These are phyloP conservation scores for Tachina grossa DNA, from an alignment of 2,888 invertebrate genomes.

Conservation along the genomic window DNA sequence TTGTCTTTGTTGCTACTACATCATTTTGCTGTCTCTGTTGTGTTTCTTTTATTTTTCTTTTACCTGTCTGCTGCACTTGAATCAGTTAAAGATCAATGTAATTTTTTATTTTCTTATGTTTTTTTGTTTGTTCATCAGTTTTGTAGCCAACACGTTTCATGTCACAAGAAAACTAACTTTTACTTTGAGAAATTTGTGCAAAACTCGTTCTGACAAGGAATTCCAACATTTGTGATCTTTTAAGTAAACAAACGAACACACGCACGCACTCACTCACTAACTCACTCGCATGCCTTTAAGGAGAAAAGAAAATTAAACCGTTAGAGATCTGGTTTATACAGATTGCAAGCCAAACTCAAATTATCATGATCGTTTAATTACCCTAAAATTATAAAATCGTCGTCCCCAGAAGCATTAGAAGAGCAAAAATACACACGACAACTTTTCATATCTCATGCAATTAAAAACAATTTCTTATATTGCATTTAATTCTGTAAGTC, in stretches of 20 bases:
- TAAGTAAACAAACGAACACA: constrained; percentile 22
- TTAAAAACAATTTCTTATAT: constrained; percentile 44
- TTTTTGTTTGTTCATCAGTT: constrained; percentile 13
- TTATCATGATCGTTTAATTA: constrained; percentile 70
- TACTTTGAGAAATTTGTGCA: constrained; percentile 68
- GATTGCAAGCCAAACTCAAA: constrained; percentile 55
- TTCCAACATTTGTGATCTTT: constrained; percentile 54
- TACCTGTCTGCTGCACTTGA: constrained; percentile 58
- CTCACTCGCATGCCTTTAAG: neutral
- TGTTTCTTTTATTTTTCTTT: neutral
- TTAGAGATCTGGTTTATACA: constrained; percentile 61
- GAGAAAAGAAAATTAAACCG: constrained; percentile 52
- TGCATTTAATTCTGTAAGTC: neutral
- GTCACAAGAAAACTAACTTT: constrained; percentile 67
- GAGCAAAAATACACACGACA: constrained; percentile 17
- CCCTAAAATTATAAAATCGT: constrained; percentile 63
- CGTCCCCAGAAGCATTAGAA: constrained; percentile 23
- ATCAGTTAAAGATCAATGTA: constrained; percentile 60
- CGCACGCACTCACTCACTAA: constrained; percentile 1
- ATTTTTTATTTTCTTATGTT: constrained; percentile 16
- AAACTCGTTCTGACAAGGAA: constrained; percentile 67
- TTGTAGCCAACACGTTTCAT: constrained; percentile 66
- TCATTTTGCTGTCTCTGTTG: constrained; percentile 31
- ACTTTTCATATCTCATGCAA: constrained; percentile 39
- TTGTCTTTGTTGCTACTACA: constrained; percentile 11